Evolutionary conservation across 2,888 invertebrate species (phyloP).

Genomic region (Philonicus albiceps): DNA sequence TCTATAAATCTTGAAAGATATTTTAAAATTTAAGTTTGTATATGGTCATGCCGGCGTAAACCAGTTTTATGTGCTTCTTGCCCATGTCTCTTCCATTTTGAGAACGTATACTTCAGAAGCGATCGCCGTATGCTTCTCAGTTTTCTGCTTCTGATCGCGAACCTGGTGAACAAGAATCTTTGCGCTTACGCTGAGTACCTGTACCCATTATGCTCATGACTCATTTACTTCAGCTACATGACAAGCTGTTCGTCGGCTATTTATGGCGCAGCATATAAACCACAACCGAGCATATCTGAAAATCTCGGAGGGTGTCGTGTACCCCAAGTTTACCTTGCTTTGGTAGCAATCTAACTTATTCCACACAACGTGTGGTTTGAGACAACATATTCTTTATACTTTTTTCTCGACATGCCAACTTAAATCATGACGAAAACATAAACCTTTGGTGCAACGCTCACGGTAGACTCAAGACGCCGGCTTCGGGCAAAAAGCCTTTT

Average conservation of each 20-base stretch:
- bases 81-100: background rate
- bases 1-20: background rate
- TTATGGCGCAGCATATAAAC: background rate
- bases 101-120: background rate
- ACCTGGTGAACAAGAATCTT: background rate
- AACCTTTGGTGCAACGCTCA: background rate
- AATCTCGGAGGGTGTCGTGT: background rate
- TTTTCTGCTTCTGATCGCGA: background rate
- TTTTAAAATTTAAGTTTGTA: background rate
- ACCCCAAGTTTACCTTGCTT: background rate
- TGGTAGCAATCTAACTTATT: background rate
- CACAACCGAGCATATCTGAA: background rate
- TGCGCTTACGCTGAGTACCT: background rate
- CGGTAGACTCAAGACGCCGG: background rate
- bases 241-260: background rate
- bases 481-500: background rate
- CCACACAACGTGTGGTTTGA: background rate
- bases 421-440: background rate
- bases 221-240: background rate
- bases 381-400: background rate
- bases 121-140: background rate
- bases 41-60: background rate
- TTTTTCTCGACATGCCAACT: background rate
- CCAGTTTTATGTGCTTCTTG: background rate
- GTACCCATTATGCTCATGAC: background rate